phyloP scores from a whole-genome alignment of 2,113 vertebrate genomes.

The Prinia subflava region DNA sequence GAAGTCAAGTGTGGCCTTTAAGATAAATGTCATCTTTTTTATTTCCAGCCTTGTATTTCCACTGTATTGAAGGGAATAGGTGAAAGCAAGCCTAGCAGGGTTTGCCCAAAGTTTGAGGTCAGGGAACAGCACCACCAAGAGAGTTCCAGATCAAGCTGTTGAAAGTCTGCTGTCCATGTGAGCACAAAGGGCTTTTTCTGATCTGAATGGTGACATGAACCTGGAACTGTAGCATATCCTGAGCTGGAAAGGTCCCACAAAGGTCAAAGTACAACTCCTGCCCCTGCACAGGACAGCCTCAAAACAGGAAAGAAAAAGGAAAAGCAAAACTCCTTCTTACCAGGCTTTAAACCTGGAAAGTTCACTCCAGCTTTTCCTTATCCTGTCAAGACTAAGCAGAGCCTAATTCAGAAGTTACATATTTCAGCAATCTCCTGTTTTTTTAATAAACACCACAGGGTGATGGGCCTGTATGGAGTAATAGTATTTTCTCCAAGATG shows the following conservation, averaged over 20 bases:
- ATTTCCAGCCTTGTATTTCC: background rate
- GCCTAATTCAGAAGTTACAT: background rate
- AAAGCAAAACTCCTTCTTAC: background rate
- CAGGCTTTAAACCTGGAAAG: background rate
- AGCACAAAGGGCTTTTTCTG: background rate
- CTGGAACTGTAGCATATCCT: background rate
- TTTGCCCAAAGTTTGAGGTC: background rate
- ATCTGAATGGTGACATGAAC: background rate
- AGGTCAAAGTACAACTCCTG: background rate
- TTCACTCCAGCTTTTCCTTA: background rate
- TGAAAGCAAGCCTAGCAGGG: background rate
- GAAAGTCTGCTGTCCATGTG: rapidly evolving
- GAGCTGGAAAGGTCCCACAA: background rate
- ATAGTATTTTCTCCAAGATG: background rate
- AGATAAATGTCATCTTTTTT: background rate
- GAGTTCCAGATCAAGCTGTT: background rate
- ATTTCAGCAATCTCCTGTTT: background rate
- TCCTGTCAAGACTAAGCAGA: background rate
- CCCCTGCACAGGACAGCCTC: background rate
- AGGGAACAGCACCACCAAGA: background rate
- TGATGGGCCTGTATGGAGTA: background rate
- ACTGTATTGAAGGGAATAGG: background rate
- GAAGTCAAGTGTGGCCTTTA: background rate
- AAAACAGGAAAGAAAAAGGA: background rate
- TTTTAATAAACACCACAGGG: background rate